Evolutionary conservation across 2,113 vertebrate species (phyloP).

Genomic region (Aegithalos caudatus): DNA sequence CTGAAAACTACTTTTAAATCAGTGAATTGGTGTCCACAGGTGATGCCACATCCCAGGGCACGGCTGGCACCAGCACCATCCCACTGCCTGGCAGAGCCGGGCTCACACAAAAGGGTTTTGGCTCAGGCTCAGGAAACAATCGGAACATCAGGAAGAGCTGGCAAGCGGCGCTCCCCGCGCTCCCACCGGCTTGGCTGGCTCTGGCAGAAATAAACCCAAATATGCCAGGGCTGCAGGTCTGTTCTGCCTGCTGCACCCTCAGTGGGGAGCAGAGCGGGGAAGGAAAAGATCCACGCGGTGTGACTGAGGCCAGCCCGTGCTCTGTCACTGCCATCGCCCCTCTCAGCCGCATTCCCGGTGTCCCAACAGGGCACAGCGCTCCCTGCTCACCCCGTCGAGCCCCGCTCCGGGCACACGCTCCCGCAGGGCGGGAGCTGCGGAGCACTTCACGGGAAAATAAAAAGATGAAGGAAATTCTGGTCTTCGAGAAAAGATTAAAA

Average conservation of each 20-base stretch:
- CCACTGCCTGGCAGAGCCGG: background rate
- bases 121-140: background rate
- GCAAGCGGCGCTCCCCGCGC: rapidly evolving
- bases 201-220: background rate
- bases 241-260: background rate
- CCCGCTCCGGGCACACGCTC: no score
- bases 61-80: background rate
- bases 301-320: background rate
- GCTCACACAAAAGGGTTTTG: background rate
- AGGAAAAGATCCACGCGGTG: background rate
- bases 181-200: background rate
- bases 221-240: background rate
- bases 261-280: background rate
- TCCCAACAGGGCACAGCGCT: rapidly evolving
- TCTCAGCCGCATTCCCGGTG: background rate
- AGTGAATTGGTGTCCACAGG: background rate
- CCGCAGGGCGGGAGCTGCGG: background rate
- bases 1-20: background rate
- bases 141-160: background rate
- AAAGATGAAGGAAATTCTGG: background rate
- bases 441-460: background rate
- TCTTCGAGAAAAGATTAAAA: background rate
- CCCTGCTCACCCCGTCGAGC: rapidly evolving
- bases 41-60: background rate
- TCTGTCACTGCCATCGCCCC: background rate